Evolutionary conservation across 2,797 vertebrate genomes (phyloP), one percentile per base, ranked within the genome.

Genomic region (Furcifer pardalis): DNA sequence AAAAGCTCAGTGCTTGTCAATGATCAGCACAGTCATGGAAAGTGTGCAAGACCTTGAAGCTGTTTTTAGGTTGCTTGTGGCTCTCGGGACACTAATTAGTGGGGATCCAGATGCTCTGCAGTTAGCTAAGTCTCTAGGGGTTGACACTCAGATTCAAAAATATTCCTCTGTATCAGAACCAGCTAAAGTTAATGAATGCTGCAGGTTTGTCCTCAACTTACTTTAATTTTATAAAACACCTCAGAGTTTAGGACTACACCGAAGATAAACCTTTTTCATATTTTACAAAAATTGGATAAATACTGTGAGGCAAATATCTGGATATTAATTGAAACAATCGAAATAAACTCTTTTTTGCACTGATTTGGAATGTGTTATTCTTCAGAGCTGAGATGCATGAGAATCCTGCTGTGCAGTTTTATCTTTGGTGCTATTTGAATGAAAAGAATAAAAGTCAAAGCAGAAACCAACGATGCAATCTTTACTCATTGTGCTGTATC

Each of bases 1-100:
- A 85, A 99, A 99, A 96, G 98, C 98, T 85, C 98, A 99, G 85
- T 99, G 98, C 87, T 96, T 99, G 75, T 99, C 99, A 30, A 97
- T 98, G 88, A 97, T 98, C 93, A 98, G 97, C 91, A 95, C 97
- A 86, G 95, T 97, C 87, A 96, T 99, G 91, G 98, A 99, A 96
- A 97, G 97, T 49, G 97, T 98, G 85, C 97, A 98, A 95, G 99
- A 99, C 95, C 97, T 96, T 91, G 99, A 99, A 97, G 98, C 98
- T n/a, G 90, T 98, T 90, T 99, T 99, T 95, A 96, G 98, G 96
- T 96, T 99, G 83, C 97, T 99, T 88, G 98, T 99, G 92, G 98
- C 98, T 87, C 97, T 99, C 94, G 99, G 98, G 92, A 99, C 98
- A 15, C 97, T 98, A 8, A 97, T 99, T 93, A 96, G 96, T 88